Evolutionary conservation across 2,797 vertebrate species (phyloP), one percentile per base, ranked within the genome.

Genomic region (Coreius guichenoti): DNA sequence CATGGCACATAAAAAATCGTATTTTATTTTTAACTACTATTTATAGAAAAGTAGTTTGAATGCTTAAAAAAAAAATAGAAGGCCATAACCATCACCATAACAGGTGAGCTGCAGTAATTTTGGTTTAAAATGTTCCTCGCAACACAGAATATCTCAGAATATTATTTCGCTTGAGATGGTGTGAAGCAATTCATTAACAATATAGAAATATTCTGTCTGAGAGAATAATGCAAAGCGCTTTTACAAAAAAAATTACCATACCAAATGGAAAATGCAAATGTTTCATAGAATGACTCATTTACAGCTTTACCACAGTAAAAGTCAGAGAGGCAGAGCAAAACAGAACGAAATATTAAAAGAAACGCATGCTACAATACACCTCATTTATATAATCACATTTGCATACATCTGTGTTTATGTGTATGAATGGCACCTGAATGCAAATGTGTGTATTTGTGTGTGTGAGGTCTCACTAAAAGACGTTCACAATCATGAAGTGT

Each of bases 401-500:
- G 43, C 75, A 77, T 43, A 58, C 14, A 26, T 43, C 54, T 81
- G 49, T 70, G 61, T 73, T 21, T 63, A 29, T 54, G 69, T 61
- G 69, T 86, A n/a, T 63, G 58, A 75, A n/a, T 73, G 51, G 65
- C 69, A 43, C 19, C n/a, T 36, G 54, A 31, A 51, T 74, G 33
- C 21, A 67, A 61, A 17, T 84, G 70, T 85, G 75, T 80, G 79
- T 82, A 49, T 83, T 54, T 79, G 81, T 65, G 65, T 45, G 67
- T 58, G 70, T 65, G 86, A 19, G 45, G 61, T 87, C 75, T 86
- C 81, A 82, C 81, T 86, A 90, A 93, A 92, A 93, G 92, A 91
- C 91, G 90, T 91, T 88, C 89, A 87, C 89, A 74, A 82, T 82
- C 85, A 81, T 47, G 83, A 87, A 87, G 82, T 65, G 90, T 94